Evolutionary conservation across 2,797 vertebrate genomes (phyloP).

Genomic region (Danio jaintianensis): DNA sequence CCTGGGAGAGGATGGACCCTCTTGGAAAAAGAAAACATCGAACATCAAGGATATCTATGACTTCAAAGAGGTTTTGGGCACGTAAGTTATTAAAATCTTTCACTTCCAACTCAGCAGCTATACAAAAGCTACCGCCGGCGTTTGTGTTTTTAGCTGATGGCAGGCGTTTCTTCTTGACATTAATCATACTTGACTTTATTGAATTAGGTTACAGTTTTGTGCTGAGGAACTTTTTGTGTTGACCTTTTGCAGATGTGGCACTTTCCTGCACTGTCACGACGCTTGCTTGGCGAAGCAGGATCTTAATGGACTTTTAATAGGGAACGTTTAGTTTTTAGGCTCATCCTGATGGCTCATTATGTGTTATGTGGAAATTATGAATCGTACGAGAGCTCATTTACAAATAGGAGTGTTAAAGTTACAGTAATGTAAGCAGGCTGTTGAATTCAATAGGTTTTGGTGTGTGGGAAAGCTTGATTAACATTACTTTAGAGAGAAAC

Average conservation of each 20-base stretch:
- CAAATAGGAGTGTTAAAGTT: background rate
- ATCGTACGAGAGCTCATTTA: background rate
- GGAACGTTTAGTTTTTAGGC: conserved; percentile 10
- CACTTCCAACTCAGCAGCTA: background rate
- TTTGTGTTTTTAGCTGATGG: background rate
- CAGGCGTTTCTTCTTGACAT: conserved; percentile 5
- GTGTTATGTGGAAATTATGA: background rate
- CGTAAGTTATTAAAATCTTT: conserved; percentile 76
- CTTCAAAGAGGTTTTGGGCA: conserved; percentile 84
- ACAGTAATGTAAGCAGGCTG: background rate
- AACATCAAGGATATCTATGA: conserved; percentile 83
- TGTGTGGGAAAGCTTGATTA: background rate
- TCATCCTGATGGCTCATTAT: background rate
- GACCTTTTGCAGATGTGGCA: background rate
- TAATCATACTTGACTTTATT: background rate
- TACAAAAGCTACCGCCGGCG: background rate
- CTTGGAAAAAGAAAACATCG: conserved; percentile 82
- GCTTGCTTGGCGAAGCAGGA: background rate
- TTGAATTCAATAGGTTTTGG: background rate
- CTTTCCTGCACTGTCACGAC: background rate
- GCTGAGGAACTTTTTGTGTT: conserved; percentile 3
- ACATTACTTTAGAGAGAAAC: background rate
- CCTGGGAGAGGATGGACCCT: conserved; percentile 79
- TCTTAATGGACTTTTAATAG: conserved; percentile 17
- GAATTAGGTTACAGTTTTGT: background rate